These are phyloP conservation scores for Aphaenogaster rudis DNA, from an alignment of 1,140 invertebrate species.

Conservation along the genomic window DNA sequence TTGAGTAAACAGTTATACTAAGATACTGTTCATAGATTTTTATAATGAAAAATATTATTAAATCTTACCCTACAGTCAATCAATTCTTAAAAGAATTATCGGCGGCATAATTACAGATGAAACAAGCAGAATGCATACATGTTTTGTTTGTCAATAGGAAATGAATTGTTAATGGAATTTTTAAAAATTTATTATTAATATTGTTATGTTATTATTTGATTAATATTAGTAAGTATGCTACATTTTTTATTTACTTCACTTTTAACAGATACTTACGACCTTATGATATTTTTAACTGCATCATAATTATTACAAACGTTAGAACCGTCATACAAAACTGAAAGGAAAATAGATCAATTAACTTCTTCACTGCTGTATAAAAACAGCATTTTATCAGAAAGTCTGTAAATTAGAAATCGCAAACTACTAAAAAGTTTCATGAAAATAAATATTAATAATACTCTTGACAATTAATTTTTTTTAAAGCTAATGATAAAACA, in stretches of 20 bases:
- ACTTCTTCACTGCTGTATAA: neutral
- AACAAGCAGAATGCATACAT: too few species aligned
- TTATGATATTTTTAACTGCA: constrained; percentile 5
- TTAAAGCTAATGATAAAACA: neutral
- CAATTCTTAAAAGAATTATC: too few species aligned
- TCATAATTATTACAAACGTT: neutral
- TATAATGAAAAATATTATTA: too few species aligned
- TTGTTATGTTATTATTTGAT: neutral
- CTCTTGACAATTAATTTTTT: neutral
- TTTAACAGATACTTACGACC: neutral
- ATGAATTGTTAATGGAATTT: too few species aligned
- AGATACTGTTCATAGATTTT: too few species aligned
- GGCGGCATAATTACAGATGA: too few species aligned
- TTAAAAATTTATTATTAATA: neutral
- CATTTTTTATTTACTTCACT: neutral
- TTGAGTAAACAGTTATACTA: too few species aligned
- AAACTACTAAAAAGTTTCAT: neutral
- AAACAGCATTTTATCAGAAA: neutral
- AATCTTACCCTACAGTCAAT: too few species aligned
- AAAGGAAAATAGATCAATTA: neutral
- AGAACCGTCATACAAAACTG: neutral
- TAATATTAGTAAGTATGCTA: neutral
- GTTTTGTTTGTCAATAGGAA: too few species aligned
- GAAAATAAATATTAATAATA: too few species aligned
- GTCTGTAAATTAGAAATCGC: neutral